A percentile compares a stretch with the other conserved stretches of the same genome.
Evolutionary conservation across 2,888 invertebrate genomes (phyloP).

Genomic region (Drosophila borborema): DNA sequence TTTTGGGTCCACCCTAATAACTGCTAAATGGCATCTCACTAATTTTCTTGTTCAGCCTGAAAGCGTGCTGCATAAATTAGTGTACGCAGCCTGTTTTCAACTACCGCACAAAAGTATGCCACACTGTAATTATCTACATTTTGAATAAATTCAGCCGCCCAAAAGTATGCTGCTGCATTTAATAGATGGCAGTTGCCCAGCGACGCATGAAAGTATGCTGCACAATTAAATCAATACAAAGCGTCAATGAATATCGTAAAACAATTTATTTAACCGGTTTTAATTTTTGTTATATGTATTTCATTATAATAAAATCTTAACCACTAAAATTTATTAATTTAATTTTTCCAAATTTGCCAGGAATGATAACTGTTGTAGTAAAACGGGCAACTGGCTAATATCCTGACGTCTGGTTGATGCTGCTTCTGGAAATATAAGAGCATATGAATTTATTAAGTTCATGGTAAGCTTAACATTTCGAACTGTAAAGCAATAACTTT

Average conservation of each 20-base stretch:
- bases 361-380: not conserved
- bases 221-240: not conserved
- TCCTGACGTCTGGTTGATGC: not conserved
- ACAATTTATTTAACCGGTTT: not conserved
- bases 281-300: not conserved
- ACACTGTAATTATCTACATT: too few species aligned
- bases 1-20: not conserved
- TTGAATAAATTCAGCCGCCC: not conserved
- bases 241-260: not conserved
- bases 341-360: not conserved
- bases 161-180: not conserved
- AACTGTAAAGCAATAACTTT: not conserved
- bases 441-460: conserved; percentile 1
- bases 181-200: accelerated
- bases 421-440: conserved; percentile 32
- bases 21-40: not conserved
- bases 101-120: conserved; percentile 6
- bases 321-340: not conserved
- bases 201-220: not conserved
- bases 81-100: accelerated
- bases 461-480: not conserved
- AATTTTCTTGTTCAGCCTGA: not conserved
- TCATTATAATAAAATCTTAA: not conserved
- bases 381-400: not conserved
- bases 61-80: conserved; percentile 9